phyloP scores from a whole-genome alignment of 2,797 vertebrate genomes.

The Sebastes ruberrimus region DNA sequence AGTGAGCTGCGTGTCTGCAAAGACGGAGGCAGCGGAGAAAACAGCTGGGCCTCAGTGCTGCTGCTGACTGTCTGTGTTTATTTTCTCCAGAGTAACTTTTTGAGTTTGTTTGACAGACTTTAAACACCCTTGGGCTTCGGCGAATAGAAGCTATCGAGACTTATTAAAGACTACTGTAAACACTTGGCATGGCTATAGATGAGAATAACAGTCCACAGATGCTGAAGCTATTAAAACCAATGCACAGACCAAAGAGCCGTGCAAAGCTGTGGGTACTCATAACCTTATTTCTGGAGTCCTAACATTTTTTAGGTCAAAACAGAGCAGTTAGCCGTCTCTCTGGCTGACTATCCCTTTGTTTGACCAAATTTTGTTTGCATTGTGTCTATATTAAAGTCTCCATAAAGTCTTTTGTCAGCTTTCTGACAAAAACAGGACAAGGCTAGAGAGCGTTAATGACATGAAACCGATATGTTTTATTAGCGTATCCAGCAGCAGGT shows the following conservation, averaged over 20 bases:
- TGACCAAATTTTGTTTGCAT: conserved; percentile 12
- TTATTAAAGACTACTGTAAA: conserved; percentile 42
- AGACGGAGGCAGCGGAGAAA: conserved; percentile 9
- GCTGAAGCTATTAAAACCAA: neutral
- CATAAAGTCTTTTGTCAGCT: neutral
- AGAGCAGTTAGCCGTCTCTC: neutral
- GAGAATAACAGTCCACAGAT: conserved; percentile 4
- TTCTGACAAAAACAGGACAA: neutral
- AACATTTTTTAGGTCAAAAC: neutral
- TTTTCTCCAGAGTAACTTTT: conserved; percentile 39
- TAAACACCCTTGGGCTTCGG: conserved; percentile 23
- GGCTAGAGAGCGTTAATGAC: conserved; percentile 9
- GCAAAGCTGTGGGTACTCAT: neutral
- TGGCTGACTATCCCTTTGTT: neutral
- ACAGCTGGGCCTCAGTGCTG: conserved; percentile 1
- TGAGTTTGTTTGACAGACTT: conserved; percentile 55
- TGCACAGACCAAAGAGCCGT: neutral
- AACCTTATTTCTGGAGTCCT: neutral
- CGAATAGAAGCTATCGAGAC: neutral
- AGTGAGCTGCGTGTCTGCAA: neutral
- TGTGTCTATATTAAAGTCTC: neutral
- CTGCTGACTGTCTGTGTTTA: conserved; percentile 35
- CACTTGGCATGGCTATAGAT: conserved; percentile 22
- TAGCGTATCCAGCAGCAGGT: conserved; percentile 41
- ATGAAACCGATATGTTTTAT: conserved; percentile 52